Base-by-base conservation (phyloP, 2,888 invertebrate genomes). In the Xestia xanthographa region DNA sequence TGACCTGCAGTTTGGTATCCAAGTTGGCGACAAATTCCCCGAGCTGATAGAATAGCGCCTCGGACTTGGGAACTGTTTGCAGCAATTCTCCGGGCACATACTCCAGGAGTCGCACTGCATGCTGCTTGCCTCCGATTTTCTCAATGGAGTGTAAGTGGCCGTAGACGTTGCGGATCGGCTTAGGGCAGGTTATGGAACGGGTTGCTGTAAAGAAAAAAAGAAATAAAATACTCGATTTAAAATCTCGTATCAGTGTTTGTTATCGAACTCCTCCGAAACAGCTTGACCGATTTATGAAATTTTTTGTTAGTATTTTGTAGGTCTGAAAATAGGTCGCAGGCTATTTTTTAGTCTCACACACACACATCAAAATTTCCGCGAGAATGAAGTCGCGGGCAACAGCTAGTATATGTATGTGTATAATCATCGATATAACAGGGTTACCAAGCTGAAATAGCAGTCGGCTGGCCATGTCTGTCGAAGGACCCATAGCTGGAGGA, bases 41-140 rank as follows among this genome's bases (percentile, higher is more conserved):
- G 29, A 98, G 96, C 89, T 98, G 97, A 87, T 97, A 97, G 79
- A 98, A 97, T 78, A 99, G 91, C 9, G 97, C 94, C 50, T 97
- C 95, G 0, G 97, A 97, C 72, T 95, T 94, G 0, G 97, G 96
- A 0, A 98, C 97, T 77, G 97, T 92, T 83, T 97, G 95, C 72
- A 99, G 95, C 75, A 98, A 95, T 75, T 97, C 97, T 0, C 99
- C 99, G 0, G 98, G 98, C 22, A 98, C 97, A 90, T 97, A 99
- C 90, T 98, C 97, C 88, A 99, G 94, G 22, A 99, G 96, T 6
- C 98, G 97, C 0, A 99, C 98, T 0, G 98, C 97, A 91, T 98
- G 97, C 79, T 93, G 92, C 71, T 96, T 95, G n/a, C 92, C 95
- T 1, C 94, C 94, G 78, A 97, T 95, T 9, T 89, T 93, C 90